These are phyloP conservation scores for Okapia johnstoni DNA, from an alignment of 2,113 vertebrate genomes.

Conservation along the genomic window DNA sequence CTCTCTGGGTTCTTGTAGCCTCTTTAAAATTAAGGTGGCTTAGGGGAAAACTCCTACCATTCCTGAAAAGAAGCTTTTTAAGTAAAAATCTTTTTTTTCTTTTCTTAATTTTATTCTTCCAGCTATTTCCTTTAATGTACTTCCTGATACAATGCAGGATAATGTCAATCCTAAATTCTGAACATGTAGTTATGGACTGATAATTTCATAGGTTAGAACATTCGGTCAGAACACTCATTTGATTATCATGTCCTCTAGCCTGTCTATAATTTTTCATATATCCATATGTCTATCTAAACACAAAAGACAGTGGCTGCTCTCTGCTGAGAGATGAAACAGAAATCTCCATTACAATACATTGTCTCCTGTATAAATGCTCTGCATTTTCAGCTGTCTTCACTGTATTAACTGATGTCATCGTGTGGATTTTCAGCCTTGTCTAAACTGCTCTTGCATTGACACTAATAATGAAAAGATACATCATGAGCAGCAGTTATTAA, in stretches of 20 bases:
- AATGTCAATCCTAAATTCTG: slow-evolving; percentile 55
- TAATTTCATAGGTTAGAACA: slow-evolving; percentile 70
- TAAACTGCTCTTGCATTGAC: slow-evolving; percentile 68
- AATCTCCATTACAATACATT: slow-evolving; percentile 75
- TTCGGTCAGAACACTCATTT: slow-evolving; percentile 63
- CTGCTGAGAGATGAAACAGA: slow-evolving; percentile 48
- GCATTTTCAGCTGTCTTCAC: slow-evolving; percentile 66
- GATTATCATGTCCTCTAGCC: slow-evolving; percentile 53
- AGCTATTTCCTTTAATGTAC: slow-evolving; percentile 61
- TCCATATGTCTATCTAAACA: slow-evolving; percentile 67
- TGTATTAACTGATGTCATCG: slow-evolving; percentile 68
- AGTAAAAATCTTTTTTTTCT: slow-evolving; percentile 55
- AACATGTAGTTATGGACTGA: slow-evolving; percentile 57
- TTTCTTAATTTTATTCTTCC: slow-evolving; percentile 68
- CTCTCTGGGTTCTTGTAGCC: slow-evolving; percentile 34
- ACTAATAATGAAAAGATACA: slow-evolving; percentile 62
- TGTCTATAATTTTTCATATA: slow-evolving; percentile 68
- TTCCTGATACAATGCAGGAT: slow-evolving; percentile 63
- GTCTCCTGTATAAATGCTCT: slow-evolving; percentile 59
- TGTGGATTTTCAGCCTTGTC: slow-evolving; percentile 63
- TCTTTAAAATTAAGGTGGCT: slow-evolving; percentile 65
- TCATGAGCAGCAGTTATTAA: slow-evolving; percentile 57
- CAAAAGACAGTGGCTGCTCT: slow-evolving; percentile 64
- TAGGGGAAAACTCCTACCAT: slow-evolving; percentile 25
- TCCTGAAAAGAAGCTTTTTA: slow-evolving; percentile 62